Base-by-base conservation (phyloP, 2,113 vertebrate species). In the Pongo pygmaeus region DNA sequence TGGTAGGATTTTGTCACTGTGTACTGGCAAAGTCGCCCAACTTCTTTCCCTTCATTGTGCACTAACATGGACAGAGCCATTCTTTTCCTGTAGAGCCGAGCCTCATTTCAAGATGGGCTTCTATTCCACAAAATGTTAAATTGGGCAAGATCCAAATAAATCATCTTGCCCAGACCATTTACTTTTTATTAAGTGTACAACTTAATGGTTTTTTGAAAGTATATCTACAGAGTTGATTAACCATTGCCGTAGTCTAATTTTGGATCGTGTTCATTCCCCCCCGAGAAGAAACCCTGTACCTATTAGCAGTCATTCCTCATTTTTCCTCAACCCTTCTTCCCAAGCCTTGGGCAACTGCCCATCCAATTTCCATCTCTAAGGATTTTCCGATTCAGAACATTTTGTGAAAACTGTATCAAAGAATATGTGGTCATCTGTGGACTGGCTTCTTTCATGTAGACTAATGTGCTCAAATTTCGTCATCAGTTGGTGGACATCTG, bases 151-250 rank as follows among this genome's bases (percentile, higher is more conserved):
- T 72, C 50, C 64, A 89, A 92, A 78, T 2, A 78, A 50, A 72
- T 74, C 18, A 75, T n/a, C 25, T 64, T 83, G n/a, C 55, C n/a
- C 9, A 80, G 48, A 64, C 17, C 11, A 22, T 16, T 86, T 59
- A 48, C 32, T 64, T 84, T 32, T 64, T 83, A 59, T 75, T 9
- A 48, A 83, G n/a, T 48, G 25, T 81, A 72, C 6, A 75, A 43
- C 9, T 78, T 30, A 59, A 8, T 17, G 32, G 0, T 35, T 79
- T 69, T 89, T 83, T 22, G 0, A 20, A 55, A 50, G 16, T 69
- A 22, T 75, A 70, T 67, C 90, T 96, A 48, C 61, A 90, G 64
- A 83, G 43, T 61, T 97, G 69, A 55, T 38, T 70, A 88, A 20
- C 20, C 9, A 70, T 30, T 40, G 46, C 48, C 13, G 10, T 69